Evolutionary conservation across 2,888 invertebrate species (phyloP).

Genomic region (Pediacus dermestoides): DNA sequence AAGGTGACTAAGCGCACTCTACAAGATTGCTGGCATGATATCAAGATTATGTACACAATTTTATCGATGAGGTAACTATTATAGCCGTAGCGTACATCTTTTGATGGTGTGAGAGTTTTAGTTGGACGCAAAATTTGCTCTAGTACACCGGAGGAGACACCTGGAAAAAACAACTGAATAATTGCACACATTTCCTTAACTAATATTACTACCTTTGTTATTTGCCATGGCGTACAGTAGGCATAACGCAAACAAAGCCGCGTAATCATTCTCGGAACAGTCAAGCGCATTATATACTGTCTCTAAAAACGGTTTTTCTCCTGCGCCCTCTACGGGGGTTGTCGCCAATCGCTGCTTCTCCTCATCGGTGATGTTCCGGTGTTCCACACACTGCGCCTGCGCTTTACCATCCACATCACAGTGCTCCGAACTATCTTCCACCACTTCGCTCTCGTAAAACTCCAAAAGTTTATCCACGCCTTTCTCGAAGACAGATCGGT

Average conservation of each 20-base stretch:
- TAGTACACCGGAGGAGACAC: conserved; percentile 76
- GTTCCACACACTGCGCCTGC: conserved; percentile 41
- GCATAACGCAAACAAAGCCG: conserved; percentile 85
- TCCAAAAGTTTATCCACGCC: conserved; percentile 46
- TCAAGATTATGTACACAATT: conserved; percentile 75
- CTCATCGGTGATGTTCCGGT: conserved; percentile 86
- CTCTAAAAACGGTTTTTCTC: conserved; percentile 78
- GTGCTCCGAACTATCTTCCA: conserved; percentile 24
- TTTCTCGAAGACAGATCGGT: conserved; percentile 50
- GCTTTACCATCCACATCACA: conserved; percentile 24
- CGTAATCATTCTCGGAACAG: conserved; percentile 91
- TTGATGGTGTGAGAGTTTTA: conserved; percentile 33
- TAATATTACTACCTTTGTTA: conserved; percentile 73
- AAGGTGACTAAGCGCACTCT: conserved; percentile 89
- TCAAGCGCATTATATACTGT: conserved; percentile 83
- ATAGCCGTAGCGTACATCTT: conserved; percentile 58
- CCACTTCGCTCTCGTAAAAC: conserved; percentile 40
- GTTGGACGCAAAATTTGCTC: conserved; percentile 71
- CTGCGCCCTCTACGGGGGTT: conserved; percentile 2
- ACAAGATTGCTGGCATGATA: conserved; percentile 85
- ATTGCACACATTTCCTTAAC: conserved; percentile 19
- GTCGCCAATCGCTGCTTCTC: conserved; percentile 66
- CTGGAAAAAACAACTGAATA: conserved; percentile 50
- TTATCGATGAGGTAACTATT: conserved; percentile 79
- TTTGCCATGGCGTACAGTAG: conserved; percentile 89